Base-by-base conservation (phyloP, 2,113 vertebrate genomes). In the Catagonus wagneri region DNA sequence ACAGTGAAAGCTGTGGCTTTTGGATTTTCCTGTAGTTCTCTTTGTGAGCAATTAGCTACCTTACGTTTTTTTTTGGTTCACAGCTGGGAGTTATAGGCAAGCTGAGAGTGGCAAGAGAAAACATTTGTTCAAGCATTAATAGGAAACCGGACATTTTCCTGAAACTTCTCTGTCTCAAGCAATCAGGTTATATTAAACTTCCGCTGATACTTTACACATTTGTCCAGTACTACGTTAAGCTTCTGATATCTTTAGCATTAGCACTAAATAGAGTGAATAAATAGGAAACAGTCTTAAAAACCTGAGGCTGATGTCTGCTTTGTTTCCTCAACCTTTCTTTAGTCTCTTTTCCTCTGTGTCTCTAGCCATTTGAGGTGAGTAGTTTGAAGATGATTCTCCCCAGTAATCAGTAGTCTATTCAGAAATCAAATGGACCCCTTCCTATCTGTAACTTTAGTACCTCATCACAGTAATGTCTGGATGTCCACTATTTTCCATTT, bases 11-110 rank as follows among this genome's bases (percentile, higher is more conserved):
- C 85, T 90, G 22, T 44, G 15, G 79, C 52, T 94, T 95, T 91
- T 80, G n/a, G 60, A 34, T 90, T 95, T 96, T 56, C 52, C 89
- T 78, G 16, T 81, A 83, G 25, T 71, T 78, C 58, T 61, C 69
- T 92, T 89, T 89, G 74, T 75, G 90, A 93, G 63, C 54, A 96
- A 86, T 87, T 95, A 93, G 39, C 63, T 68, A 76, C 27, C 61
- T 92, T 84, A 72, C 17, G n/a, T n/a, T n/a, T 44, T 74, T 91
- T 17, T 56, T 81, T 61, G 29, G 17, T 89, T 84, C 39, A 52
- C 63, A 92, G 80, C 79, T 80, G 85, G 72, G 29, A 86, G 69
- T 83, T 87, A 78, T 4, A 87, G 50, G 23, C 58, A 85, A 95
- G 22, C 44, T 65, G 39, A 95, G 17, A 83, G 34, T 75, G n/a